Evolutionary conservation across 2,888 invertebrate species (phyloP).

Genomic region (Smittia sp.): DNA sequence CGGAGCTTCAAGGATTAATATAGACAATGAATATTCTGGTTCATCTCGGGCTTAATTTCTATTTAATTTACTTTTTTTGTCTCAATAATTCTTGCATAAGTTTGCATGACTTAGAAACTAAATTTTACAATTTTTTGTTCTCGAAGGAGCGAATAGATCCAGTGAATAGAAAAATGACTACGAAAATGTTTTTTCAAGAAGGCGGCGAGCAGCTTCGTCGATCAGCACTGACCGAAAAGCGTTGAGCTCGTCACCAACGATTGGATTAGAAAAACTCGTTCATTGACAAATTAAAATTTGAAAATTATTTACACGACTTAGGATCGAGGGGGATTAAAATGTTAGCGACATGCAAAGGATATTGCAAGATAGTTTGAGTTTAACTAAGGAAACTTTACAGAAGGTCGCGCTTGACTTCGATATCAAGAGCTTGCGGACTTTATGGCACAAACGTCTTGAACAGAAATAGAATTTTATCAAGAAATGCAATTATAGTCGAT

Average conservation of each 20-base stretch:
- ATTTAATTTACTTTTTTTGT: neutral
- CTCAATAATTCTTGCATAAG: neutral
- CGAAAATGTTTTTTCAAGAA: neutral
- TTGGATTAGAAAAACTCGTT: slow-evolving; percentile 9
- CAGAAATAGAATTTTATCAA: neutral
- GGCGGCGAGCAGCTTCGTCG: neutral
- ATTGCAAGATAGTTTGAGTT: too few relatives aligned
- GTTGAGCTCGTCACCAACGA: neutral
- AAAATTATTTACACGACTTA: neutral
- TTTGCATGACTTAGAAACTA: neutral
- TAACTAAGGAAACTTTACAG: too few relatives aligned
- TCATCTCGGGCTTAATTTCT: neutral
- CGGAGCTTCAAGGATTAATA: slow-evolving; percentile 2
- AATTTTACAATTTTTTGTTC: neutral
- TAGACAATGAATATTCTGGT: neutral
- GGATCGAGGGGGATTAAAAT: neutral
- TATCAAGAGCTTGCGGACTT: neutral
- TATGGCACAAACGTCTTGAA: neutral
- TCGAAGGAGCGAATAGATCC: slow-evolving; percentile 3
- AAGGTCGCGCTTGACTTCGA: too few relatives aligned
- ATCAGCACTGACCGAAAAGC: neutral
- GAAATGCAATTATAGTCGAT: slow-evolving; percentile 14
- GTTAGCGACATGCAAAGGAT: too few relatives aligned
- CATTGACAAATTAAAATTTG: neutral
- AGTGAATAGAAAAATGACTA: slow-evolving; percentile 12